Evolutionary conservation across 2,888 invertebrate genomes (phyloP).

Genomic region (Odontothrips loti): DNA sequence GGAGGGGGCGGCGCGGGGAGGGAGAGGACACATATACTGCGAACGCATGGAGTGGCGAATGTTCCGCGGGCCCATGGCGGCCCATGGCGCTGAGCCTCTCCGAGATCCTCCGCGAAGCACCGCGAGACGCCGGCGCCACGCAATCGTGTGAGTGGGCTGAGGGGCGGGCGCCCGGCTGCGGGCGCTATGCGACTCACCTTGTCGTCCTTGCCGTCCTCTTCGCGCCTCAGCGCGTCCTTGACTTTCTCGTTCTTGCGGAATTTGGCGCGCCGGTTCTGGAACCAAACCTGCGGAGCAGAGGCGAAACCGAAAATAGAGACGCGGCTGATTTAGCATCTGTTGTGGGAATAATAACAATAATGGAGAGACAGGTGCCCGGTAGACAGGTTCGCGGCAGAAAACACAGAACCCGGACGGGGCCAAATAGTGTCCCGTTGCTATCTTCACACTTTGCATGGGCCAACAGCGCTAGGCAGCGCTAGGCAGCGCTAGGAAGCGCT

Average conservation of each 20-base stretch:
- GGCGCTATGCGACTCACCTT: background rate
- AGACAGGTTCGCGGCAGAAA: no score
- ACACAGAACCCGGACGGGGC: no score
- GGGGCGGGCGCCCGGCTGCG: background rate
- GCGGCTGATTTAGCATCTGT: no score
- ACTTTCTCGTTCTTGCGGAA: conserved; percentile 14
- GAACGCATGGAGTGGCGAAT: no score
- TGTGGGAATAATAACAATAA: no score
- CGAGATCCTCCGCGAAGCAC: background rate
- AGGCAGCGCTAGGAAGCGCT: no score
- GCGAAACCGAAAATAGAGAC: background rate
- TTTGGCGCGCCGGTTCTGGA: conserved; percentile 3
- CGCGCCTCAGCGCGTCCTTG: background rate
- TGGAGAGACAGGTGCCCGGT: no score
- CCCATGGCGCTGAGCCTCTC: background rate
- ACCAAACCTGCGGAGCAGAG: conserved; percentile 4
- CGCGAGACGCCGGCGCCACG: background rate
- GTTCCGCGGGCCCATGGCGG: background rate
- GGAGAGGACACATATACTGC: no score
- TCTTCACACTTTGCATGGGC: no score
- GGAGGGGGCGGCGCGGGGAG: no score
- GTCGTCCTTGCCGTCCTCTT: background rate
- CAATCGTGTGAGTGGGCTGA: no score
- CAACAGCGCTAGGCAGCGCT: no score
- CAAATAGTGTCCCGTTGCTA: background rate